Evolutionary conservation across 2,113 vertebrate genomes (phyloP), one percentile per base, ranked within the genome.

Genomic region (Lasiurus cinereus): DNA sequence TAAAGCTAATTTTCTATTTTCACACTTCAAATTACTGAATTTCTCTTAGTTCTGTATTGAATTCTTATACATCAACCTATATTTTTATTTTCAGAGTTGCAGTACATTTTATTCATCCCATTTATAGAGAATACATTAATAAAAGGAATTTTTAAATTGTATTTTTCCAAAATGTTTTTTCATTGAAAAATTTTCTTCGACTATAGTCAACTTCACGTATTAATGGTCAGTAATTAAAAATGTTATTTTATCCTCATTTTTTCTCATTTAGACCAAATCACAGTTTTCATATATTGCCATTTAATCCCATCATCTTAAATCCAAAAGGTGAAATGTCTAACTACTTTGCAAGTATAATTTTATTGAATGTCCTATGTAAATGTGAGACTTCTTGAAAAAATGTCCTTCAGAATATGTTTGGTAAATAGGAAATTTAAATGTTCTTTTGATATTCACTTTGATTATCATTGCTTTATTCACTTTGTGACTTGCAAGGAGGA

Each of bases 341-440:
- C 94, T 96, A 92, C 67, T 97, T 96, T 96, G 97, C 97, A 97
- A 97, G 97, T 97, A 93, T 97, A 96, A 97, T 97, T 83, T 96
- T 95, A 96, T 95, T 96, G 89, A 97, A 96, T 97, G 64, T 95
- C 56, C 88, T 97, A 94, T 96, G 96, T 96, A 97, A 96, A 97
- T 96, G 69, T 91, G 86, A 73, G 94, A 76, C 92, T 56, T 93
- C 69, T 92, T 94, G 69, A 79, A 93, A 94, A 91, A 84, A 72
- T 62, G 97, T 93, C 97, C 96, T 97, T 97, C 97, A 96, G 50
- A 95, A 43, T 93, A 85, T 69, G 72, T 94, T 93, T 93, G 69
- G 94, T 93, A 97, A 96, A 95, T 59, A 94, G 74, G 93, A 93
- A 89, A 93, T 95, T 93, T 95, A 93, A 92, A 91, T 80, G 80